Evolutionary conservation across 2,888 invertebrate genomes (phyloP).

Genomic region (Frankliniella fusca): DNA sequence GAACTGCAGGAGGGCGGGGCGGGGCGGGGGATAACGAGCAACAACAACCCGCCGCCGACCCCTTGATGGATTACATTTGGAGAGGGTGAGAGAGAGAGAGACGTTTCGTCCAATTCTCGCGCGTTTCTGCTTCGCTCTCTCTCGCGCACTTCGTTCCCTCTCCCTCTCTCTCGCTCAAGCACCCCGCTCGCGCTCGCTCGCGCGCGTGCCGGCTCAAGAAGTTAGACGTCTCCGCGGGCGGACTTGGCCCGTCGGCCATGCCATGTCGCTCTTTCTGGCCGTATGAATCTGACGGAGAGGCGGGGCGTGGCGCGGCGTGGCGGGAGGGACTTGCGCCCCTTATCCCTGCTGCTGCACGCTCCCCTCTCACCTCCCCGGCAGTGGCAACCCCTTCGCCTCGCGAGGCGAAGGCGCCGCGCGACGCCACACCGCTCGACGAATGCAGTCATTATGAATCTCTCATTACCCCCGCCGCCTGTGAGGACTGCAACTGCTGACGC

Average conservation of each 20-base stretch:
- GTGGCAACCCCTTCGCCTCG: not conserved
- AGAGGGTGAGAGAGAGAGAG: not conserved
- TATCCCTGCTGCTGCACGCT: not conserved
- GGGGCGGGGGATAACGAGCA: not conserved
- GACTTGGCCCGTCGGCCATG: no score
- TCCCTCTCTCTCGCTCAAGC: no score
- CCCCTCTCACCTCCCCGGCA: not conserved
- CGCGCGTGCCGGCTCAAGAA: no score
- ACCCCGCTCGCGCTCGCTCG: no score
- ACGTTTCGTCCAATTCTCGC: no score
- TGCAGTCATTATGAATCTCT: slow-evolving; percentile 23
- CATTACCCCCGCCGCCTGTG: not conserved
- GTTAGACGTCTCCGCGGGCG: not conserved
- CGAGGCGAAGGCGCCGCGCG: not conserved
- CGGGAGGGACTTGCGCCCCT: not conserved
- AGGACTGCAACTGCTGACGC: not conserved
- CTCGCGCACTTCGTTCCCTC: no score
- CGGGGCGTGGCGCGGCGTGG: no score
- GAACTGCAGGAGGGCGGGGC: not conserved
- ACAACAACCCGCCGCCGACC: not conserved
- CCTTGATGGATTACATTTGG: slow-evolving; percentile 13
- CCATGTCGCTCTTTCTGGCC: not conserved
- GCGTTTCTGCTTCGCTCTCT: no score
- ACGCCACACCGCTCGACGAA: not conserved
- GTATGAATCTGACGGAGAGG: not conserved